Conservation (phyloP, 2,888 invertebrate genomes). For the Pheosia tremula region DNA sequence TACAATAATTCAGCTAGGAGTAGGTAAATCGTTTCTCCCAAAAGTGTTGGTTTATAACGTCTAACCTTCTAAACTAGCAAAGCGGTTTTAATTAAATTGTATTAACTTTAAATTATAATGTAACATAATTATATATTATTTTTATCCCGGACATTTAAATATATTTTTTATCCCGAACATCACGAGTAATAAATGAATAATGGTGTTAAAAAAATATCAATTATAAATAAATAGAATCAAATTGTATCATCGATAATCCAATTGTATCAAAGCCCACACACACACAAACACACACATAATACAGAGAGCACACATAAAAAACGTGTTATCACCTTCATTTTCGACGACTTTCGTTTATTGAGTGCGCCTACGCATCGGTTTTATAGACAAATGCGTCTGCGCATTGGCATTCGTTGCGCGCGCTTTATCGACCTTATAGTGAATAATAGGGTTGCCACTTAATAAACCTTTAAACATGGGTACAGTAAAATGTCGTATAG, state of each 20-base stretch:
- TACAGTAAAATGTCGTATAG: too few species aligned
- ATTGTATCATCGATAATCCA: background rate
- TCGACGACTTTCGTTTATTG: conserved; percentile 69
- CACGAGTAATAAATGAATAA: too few species aligned
- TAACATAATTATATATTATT: too few species aligned
- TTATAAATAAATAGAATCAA: background rate
- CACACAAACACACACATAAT: conserved; percentile 33
- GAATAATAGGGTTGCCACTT: conserved; percentile 30
- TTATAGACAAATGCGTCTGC: conserved; percentile 72
- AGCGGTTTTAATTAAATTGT: too few species aligned
- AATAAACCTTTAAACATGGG: background rate
- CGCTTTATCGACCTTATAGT: conserved; percentile 62
- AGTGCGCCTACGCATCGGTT: conserved; percentile 56
- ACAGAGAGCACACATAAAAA: conserved; percentile 41
- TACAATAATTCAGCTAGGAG: too few species aligned
- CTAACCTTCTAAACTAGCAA: too few species aligned
- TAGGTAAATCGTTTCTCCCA: too few species aligned
- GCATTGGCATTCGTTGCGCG: conserved; percentile 69
- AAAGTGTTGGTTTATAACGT: too few species aligned
- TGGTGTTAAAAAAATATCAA: background rate
- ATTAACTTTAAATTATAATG: too few species aligned
- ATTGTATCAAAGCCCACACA: conserved; percentile 14
- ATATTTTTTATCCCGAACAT: too few species aligned
- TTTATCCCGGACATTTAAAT: too few species aligned
- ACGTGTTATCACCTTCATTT: conserved; percentile 82